Percentiles rank a stretch among this genome's conserved stretches.
Conservation (phyloP, 2,888 invertebrate genomes). For the Phorcus lineatus region DNA sequence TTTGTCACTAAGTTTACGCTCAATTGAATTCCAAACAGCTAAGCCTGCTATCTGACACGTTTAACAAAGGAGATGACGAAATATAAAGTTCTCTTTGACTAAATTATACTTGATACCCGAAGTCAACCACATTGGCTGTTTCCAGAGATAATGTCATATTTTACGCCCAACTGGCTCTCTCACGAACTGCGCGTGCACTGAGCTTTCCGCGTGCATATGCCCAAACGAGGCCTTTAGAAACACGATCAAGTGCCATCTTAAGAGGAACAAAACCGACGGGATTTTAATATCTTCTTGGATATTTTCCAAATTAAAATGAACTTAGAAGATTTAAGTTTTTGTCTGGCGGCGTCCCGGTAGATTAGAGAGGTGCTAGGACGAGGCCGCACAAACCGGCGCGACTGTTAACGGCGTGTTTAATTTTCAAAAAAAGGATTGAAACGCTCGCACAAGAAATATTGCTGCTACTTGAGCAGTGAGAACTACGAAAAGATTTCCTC, state of each 20-base stretch:
- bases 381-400: neutral
- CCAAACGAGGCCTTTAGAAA: slow-evolving; percentile 19
- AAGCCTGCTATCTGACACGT: neutral
- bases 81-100: slow-evolving; percentile 25
- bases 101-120: slow-evolving; percentile 21
- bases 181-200: neutral
- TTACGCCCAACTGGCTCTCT: slow-evolving; percentile 8
- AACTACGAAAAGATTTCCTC: slow-evolving; percentile 6
- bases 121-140: slow-evolving; percentile 19
- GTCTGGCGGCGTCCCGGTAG: neutral
- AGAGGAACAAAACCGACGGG: slow-evolving; percentile 22
- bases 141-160: slow-evolving; percentile 4
- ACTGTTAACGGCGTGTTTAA: slow-evolving; percentile 1
- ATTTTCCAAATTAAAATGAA: slow-evolving; percentile 29
- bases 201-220: slow-evolving; percentile 24
- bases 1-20: slow-evolving; percentile 23
- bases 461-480: slow-evolving; percentile 21
- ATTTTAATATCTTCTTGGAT: slow-evolving; percentile 28
- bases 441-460: slow-evolving; percentile 16
- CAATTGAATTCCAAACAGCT: slow-evolving; percentile 19
- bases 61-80: slow-evolving; percentile 7
- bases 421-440: slow-evolving; percentile 4
- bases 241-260: neutral
- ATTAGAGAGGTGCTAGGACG: neutral
- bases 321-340: slow-evolving; percentile 22